Base-by-base conservation (phyloP, 2,797 vertebrate species). In the Pagetopsis macropterus region DNA sequence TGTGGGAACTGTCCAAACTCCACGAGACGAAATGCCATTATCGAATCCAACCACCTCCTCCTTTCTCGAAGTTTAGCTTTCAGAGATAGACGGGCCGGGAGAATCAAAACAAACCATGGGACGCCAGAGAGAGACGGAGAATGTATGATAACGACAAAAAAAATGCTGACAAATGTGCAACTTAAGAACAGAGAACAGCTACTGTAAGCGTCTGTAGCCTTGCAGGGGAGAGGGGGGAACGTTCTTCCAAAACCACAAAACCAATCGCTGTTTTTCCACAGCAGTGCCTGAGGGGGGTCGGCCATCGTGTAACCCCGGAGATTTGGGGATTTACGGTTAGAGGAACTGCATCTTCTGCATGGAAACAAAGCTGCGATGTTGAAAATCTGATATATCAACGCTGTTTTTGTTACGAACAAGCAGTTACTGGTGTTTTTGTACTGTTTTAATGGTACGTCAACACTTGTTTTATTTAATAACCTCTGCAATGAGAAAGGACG, bases 1-100 rank as follows among this genome's bases (percentile, higher is more conserved):
- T 88, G 84, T 87, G 86, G 81, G 87, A 92, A 88, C 72, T 58
- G 72, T 75, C 79, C 75, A 71, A 79, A 76, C 65, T 64, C 17
- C 3, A 71, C 44, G 66, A 84, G 77, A 82, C 76, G 75, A 88
- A 89, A 84, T 82, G 84, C 45, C 62, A 79, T 84, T 79, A 84
- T 77, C 8, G 41, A 88, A 82, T 55, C 44, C 14, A 21, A 5
- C 54, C 61, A 21, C 71, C 72, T 55, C 59, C 65, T 21, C 65
- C 31, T 52, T 72, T 62, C 62, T 70, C 73, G 37, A 15, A 69
- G 70, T 83, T 81, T 45, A 79, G 82, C 65, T 75, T 50, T 43
- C 7, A 49, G 48, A 83, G 84, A 88, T 66, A 70, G 71, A 90
- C 72, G 81, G 27, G 64, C 65, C 21, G 48, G 15, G 52, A 79